phyloP scores from a whole-genome alignment of 2,797 vertebrate genomes.

The Galaxias olidus region DNA sequence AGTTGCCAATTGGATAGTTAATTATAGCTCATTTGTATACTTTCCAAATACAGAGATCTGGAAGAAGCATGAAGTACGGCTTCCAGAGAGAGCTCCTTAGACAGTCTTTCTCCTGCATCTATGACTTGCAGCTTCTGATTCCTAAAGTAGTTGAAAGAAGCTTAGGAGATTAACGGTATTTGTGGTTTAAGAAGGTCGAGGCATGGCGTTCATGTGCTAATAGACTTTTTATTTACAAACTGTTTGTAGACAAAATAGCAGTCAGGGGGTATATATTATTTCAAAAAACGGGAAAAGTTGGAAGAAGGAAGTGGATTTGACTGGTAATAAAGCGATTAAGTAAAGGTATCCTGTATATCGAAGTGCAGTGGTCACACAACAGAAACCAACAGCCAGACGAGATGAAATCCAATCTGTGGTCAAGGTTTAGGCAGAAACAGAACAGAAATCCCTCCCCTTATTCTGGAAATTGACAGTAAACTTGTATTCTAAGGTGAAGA shows the following conservation, averaged over 20 bases:
- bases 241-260: not conserved
- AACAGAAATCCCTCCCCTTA: not conserved
- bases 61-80: too few relatives aligned
- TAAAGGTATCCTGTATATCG: not conserved
- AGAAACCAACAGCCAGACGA: too few relatives aligned
- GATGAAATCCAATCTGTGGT: too few relatives aligned
- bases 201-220: slow-evolving; percentile 15
- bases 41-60: too few relatives aligned
- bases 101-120: not conserved
- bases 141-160: slow-evolving; percentile 57
- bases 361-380: not conserved
- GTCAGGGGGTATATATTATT: not conserved
- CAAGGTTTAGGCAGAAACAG: slow-evolving; percentile 1
- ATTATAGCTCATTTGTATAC: too few relatives aligned
- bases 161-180: slow-evolving; percentile 65
- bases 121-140: slow-evolving; percentile 38
- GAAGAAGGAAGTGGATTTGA: not conserved
- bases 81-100: too few relatives aligned
- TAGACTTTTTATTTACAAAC: slow-evolving; percentile 6
- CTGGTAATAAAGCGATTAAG: too few relatives aligned
- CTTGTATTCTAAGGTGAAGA: not conserved
- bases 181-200: slow-evolving; percentile 40
- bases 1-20: too few relatives aligned
- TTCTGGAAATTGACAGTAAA: not conserved
- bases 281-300: too few relatives aligned